A percentile compares a stretch with the other conserved stretches of the same genome.
phyloP scores from a whole-genome alignment of 2,113 vertebrate genomes.

The Gallinago media region DNA sequence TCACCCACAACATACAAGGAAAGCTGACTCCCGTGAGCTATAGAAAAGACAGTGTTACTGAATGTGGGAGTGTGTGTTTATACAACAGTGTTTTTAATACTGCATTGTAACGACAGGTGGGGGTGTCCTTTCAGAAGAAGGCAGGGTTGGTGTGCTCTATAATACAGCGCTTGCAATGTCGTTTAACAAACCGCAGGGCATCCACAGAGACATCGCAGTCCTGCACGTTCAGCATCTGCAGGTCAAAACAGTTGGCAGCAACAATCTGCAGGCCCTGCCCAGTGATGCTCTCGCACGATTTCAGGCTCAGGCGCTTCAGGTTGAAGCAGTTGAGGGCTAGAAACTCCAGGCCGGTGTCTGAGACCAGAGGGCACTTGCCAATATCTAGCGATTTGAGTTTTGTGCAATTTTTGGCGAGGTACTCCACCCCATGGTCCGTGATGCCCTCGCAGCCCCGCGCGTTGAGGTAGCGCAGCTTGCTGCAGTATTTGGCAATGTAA shows the following conservation, averaged over 20 bases:
- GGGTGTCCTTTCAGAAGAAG: slow-evolving; percentile 87
- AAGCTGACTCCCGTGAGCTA: slow-evolving; percentile 51
- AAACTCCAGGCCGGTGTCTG: slow-evolving; percentile 91
- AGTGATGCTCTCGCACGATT: slow-evolving; percentile 93
- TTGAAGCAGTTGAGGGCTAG: slow-evolving; percentile 94
- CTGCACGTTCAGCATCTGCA: slow-evolving; percentile 96
- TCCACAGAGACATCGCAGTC: slow-evolving; percentile 96
- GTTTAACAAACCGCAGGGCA: slow-evolving; percentile 90
- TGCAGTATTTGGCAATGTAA: slow-evolving; percentile 96
- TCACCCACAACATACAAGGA: slow-evolving; percentile 23
- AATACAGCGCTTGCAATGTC: slow-evolving; percentile 93
- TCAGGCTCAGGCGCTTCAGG: slow-evolving; percentile 92
- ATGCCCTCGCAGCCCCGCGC: slow-evolving; percentile 96
- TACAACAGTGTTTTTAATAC: slow-evolving; percentile 49
- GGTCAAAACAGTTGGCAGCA: slow-evolving; percentile 94
- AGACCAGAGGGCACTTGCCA: slow-evolving; percentile 95
- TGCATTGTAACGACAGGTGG: background rate
- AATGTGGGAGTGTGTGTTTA: slow-evolving; percentile 22
- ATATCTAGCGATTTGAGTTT: slow-evolving; percentile 95
- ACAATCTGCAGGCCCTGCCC: slow-evolving; percentile 92
- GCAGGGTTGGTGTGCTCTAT: slow-evolving; percentile 98
- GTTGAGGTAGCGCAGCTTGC: slow-evolving; percentile 96
- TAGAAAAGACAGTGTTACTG: slow-evolving; percentile 48
- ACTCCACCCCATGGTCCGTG: slow-evolving; percentile 94
- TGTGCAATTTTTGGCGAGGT: slow-evolving; percentile 94